Evolutionary conservation across 1,140 invertebrate genomes (phyloP), one percentile per base, ranked within the genome.

Genomic region (Oryctes rhinoceros): DNA sequence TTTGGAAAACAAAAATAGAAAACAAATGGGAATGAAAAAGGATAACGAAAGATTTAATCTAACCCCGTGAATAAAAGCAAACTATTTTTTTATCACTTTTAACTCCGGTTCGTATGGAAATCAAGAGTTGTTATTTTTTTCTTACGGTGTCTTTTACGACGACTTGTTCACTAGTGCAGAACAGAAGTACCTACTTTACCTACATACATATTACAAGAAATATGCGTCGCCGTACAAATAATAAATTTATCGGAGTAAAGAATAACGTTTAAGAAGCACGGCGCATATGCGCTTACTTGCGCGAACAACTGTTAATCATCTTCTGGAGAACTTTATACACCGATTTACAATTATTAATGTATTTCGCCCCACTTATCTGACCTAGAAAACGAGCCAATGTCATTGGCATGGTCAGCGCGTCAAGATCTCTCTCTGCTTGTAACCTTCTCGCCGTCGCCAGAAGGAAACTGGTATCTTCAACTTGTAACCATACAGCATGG

Each of bases 71-170:
- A n/a, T n/a, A n/a, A n/a, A n/a, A n/a, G n/a, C n/a, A n/a, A n/a
- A n/a, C n/a, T n/a, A n/a, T n/a, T n/a, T n/a, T n/a, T 44, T 37
- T 37, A 39, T 77, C 76, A 80, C 77, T 74, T 79, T 76, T 81
- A 65, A 74, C 53, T 74, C 7, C 74, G n/a, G 20, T 39, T 30
- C 7, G 18, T 30, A 39, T 30, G 74, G 37, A 35, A 44, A 30
- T 35, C 65, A 15, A 78, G 59, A n/a, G 35, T 20, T 76, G 11
- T 11, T 30, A 30, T 30, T 30, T 30, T 30, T 30, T 48, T 37
- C 24, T 59, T 65, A 30, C 59, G 59, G 78, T 30, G 35, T 15
- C 65, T 79, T 5, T 44, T 44, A 10, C 9, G 39, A 10, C 9
- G 9, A 44, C 39, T 7, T 44, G 5, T 44, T 44, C 9, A 44